Evolutionary conservation across 2,113 vertebrate genomes (phyloP).

Genomic region (Ceratotherium simum): DNA sequence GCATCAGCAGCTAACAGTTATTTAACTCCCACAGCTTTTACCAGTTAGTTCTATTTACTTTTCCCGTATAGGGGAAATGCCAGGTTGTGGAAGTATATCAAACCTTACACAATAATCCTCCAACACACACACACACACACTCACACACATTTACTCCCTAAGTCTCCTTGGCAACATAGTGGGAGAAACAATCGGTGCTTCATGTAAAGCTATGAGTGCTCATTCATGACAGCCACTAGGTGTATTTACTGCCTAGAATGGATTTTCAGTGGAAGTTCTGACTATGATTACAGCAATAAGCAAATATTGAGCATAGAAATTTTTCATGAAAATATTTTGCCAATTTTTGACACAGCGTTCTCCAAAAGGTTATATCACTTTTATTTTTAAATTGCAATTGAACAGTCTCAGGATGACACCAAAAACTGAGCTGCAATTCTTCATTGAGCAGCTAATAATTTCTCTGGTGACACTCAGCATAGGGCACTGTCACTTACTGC

Average conservation of each 20-base stretch:
- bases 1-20: neutral
- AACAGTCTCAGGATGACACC: constrained; percentile 23
- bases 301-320: constrained; percentile 20
- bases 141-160: neutral
- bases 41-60: neutral
- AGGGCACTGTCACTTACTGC: neutral
- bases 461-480: neutral
- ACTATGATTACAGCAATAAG: constrained; percentile 37
- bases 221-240: neutral
- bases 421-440: neutral
- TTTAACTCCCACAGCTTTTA: neutral
- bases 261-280: constrained; percentile 13
- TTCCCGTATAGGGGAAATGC: neutral
- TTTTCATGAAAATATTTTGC: constrained; percentile 29
- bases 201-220: neutral
- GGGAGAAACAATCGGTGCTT: neutral
- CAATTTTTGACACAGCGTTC: neutral
- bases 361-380: neutral
- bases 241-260: neutral
- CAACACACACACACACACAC: neutral
- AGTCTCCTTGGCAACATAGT: neutral
- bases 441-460: neutral
- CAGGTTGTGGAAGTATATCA: neutral
- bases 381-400: constrained; percentile 5
- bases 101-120: neutral